Base-by-base conservation (phyloP, 2,113 vertebrate species). In the Pteronura brasiliensis region DNA sequence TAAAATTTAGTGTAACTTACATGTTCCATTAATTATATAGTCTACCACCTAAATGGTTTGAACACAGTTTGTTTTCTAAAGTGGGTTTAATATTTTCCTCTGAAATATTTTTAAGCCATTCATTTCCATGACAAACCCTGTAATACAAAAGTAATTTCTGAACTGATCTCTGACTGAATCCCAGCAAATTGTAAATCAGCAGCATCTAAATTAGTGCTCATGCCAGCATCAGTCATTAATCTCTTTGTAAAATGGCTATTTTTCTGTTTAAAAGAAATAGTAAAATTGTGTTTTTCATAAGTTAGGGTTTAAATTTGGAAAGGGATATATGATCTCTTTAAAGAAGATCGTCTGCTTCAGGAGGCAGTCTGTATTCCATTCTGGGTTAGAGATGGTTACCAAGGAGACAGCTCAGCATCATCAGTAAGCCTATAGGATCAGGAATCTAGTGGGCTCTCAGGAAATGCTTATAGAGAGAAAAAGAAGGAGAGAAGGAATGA, bases 351-450 rank as follows among this genome's bases (percentile, higher is more conserved):
- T 88, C 69, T 76, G 95, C 81, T 94, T 95, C 93, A 47, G 63
- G 87, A 77, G 42, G 90, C 92, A 85, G 90, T 95, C 90, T 88
- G 69, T 88, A 85, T 96, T 96, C 95, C 76, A 76, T 96, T 97
- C 95, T 93, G 84, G 88, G 94, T 94, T 96, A 90, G 94, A 88
- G 84, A 84, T 90, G 97, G 98, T 98, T 98, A 94, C 97, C 98
- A 98, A 98, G 97, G 98, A 97, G 97, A 98, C 97, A 25, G 85
- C 76, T 95, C 94, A 97, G 72, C 97, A 88, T 95, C 96, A 90
- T 96, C 96, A 88, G 94, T 79, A 93, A 94, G 95, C 81, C 92
- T 97, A 97, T 93, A 90, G 84, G 93, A 96, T 90, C 2, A 10
- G 83, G 96, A 92, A 96, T 90, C 97, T 44, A 93, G 96, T 82